phyloP scores from a whole-genome alignment of 2,888 invertebrate species.

The Sicus ferrugineus region DNA sequence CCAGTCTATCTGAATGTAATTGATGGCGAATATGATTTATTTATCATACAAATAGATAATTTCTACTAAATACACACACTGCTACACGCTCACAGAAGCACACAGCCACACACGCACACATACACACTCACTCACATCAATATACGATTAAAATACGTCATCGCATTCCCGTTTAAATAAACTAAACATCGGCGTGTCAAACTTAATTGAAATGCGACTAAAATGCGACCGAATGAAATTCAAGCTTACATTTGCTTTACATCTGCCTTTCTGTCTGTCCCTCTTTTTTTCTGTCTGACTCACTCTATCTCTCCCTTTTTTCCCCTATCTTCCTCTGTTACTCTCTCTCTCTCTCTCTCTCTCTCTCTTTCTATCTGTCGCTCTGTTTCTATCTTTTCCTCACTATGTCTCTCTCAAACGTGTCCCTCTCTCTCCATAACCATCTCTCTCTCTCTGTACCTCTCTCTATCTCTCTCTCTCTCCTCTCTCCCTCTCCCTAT shows the following conservation, averaged over 20 bases:
- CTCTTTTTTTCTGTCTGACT: no score
- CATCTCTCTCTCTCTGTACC: neutral
- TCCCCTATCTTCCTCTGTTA: no score
- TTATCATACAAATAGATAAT: neutral
- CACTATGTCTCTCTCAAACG: neutral
- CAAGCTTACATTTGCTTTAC: neutral
- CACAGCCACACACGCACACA: no score
- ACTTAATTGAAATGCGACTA: neutral
- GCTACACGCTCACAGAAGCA: neutral
- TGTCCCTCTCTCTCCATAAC: neutral
- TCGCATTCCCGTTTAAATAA: neutral
- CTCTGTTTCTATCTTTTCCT: no score
- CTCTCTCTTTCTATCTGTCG: no score
- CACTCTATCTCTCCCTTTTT: no score
- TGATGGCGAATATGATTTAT: neutral
- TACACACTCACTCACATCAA: neutral
- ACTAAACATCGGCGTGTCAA: neutral
- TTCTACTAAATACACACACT: neutral
- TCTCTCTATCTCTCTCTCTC: no score
- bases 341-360: no score
- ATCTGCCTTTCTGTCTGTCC: neutral
- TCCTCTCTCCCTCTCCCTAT: neutral
- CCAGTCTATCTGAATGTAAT: neutral
- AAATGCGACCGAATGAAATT: neutral
- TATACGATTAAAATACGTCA: neutral